Conservation (phyloP, 2,797 vertebrate genomes). For the Gallinago stenura region DNA sequence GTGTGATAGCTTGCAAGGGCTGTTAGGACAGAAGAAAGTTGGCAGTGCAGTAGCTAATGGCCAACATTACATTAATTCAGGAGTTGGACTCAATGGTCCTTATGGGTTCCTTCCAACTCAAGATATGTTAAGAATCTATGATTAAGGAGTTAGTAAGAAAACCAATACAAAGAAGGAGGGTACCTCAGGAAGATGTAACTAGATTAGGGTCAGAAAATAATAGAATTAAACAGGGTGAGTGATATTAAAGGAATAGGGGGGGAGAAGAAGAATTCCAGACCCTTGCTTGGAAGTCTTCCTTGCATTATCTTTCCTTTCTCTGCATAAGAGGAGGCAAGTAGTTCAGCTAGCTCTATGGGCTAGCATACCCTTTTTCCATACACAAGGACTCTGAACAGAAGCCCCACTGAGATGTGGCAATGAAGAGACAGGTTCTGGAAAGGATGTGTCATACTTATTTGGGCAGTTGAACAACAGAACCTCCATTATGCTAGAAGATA, state of each 20-base stretch:
- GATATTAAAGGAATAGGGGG: background rate
- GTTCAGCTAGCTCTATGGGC: background rate
- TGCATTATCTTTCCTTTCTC: background rate
- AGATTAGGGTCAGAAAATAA: background rate
- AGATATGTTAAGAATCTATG: background rate
- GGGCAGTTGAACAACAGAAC: background rate
- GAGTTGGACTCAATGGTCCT: background rate
- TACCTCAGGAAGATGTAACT: background rate
- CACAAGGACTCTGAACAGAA: background rate
- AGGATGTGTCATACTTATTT: background rate
- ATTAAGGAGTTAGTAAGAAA: background rate
- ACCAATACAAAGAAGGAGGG: background rate
- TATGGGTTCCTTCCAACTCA: accelerated
- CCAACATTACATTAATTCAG: background rate
- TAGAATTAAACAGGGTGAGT: background rate
- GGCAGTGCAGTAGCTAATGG: background rate
- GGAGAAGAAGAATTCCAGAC: background rate
- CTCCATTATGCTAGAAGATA: background rate
- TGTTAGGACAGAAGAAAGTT: background rate
- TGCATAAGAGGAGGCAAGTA: background rate
- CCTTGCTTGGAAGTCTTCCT: background rate
- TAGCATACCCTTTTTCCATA: background rate
- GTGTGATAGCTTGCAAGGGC: background rate
- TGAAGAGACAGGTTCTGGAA: background rate
- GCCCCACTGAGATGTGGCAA: background rate